These are phyloP conservation scores for Empis livida DNA, from an alignment of 2,888 invertebrate species.

Conservation along the genomic window DNA sequence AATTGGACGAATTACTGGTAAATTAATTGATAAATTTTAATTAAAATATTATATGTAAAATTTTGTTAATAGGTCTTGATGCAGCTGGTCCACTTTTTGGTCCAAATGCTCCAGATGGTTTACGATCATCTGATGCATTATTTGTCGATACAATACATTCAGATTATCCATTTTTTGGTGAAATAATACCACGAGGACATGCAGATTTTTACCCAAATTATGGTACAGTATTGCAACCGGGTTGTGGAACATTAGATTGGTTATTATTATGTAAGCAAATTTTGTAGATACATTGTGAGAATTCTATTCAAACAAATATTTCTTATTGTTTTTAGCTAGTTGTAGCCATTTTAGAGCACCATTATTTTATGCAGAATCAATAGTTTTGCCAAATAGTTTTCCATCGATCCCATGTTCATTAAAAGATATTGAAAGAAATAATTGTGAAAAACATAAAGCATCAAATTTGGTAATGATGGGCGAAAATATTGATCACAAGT, in stretches of 20 bases:
- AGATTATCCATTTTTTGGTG: constrained; percentile 29
- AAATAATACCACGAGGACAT: constrained; percentile 25
- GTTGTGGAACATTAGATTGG: constrained; percentile 24
- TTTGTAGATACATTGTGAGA: background rate
- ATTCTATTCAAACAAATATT: background rate
- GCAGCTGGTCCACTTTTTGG: constrained; percentile 33
- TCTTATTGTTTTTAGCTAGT: constrained; percentile 13
- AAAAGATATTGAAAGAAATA: constrained; percentile 15
- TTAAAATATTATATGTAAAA: too few relatives aligned
- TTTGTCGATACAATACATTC: constrained; percentile 35
- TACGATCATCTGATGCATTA: constrained; percentile 21
- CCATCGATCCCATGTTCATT: constrained; percentile 24
- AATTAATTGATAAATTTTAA: background rate
- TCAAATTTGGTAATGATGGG: constrained; percentile 24
- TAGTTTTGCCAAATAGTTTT: constrained; percentile 25
- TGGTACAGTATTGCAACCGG: constrained; percentile 28
- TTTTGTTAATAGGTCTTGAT: constrained; percentile 24
- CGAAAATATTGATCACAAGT: constrained; percentile 25
- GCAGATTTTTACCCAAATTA: constrained; percentile 33
- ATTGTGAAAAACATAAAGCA: background rate
- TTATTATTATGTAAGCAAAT: constrained; percentile 22
- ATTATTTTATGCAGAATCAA: constrained; percentile 29
- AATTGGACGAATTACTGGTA: constrained; percentile 24
- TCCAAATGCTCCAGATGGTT: constrained; percentile 21
- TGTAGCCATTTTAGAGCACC: constrained; percentile 34